Conservation (phyloP, 2,888 invertebrate species). For the Lysandra bellargus region DNA sequence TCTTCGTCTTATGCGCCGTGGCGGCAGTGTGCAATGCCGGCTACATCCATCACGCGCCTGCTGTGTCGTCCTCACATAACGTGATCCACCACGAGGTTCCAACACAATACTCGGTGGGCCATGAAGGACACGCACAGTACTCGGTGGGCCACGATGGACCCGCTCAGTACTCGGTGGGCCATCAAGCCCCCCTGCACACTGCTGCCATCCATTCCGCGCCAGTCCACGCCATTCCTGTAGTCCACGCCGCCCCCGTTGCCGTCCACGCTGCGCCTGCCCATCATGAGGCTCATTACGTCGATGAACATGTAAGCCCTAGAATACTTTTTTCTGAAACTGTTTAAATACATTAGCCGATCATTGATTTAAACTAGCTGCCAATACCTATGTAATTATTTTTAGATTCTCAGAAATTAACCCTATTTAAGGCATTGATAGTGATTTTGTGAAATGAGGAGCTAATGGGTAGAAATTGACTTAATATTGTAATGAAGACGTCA, state of each 20-base stretch:
- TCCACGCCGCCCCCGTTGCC: conserved; percentile 45
- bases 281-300: conserved; percentile 68
- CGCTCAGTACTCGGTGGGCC: conserved; percentile 54
- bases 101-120: conserved; percentile 54
- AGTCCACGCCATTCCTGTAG: conserved; percentile 43
- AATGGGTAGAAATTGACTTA: background rate
- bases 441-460: background rate
- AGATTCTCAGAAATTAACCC: background rate
- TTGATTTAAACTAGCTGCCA: background rate
- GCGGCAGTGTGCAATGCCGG: conserved; percentile 68
- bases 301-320: conserved; percentile 67
- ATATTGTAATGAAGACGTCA: background rate
- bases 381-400: background rate
- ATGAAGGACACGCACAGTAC: conserved; percentile 56
- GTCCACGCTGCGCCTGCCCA: conserved; percentile 49
- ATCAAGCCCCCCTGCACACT: conserved; percentile 45
- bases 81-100: conserved; percentile 64
- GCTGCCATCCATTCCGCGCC: conserved; percentile 46
- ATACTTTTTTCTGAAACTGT: too few relatives aligned
- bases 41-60: conserved; percentile 67
- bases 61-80: conserved; percentile 71
- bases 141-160: conserved; percentile 47
- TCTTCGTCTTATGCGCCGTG: conserved; percentile 61
- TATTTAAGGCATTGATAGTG: background rate
- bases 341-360: too few relatives aligned